Evolutionary conservation across 1,140 invertebrate species (phyloP), one percentile per base, ranked within the genome.

Genomic region (Neodiprion virginianus): DNA sequence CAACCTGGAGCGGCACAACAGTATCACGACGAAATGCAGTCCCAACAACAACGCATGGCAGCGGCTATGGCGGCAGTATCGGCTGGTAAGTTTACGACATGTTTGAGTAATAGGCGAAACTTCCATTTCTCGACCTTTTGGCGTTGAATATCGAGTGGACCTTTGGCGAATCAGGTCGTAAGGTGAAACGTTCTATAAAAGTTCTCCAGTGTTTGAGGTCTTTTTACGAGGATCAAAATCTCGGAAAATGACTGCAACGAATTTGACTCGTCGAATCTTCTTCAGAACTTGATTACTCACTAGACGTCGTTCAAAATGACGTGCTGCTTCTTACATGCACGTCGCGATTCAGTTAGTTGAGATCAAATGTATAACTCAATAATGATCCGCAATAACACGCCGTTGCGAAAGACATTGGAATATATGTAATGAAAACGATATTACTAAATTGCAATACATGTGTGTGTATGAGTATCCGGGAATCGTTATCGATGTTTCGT

Each of bases 1-100:
- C 87, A 89, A 74, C 85, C 83, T 53, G 83, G 79, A 69, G 83
- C 88, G 53, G 87, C 85, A 65, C 91, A 91, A 78, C 93, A 93
- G 78, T 94, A 93, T 84, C 91, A 91, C 76, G 91, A 93, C 75
- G 91, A 93, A 77, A 93, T 93, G 83, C 91, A 92, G 80, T 89
- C 93, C 11, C 94, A 92, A 88, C 83, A 93, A 91, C 79, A 94
- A 93, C 86, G 94, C 79, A 94, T 94, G 89, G 93, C 93, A 9
- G 92, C 94, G 0, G 93, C 95, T 86, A 92, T 93, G 17, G 93
- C 92, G 7, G 92, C 92, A 2, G 92, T 89, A 73, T 87, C 91
- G 28, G 93, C 93, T 12, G 93, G 93, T 82, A 81, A 84, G 79
- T 65, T 73, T 48, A 40, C 5, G 28, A 40, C 28, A 40, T 40